Evolutionary conservation across 2,113 vertebrate species (phyloP), one percentile per base, ranked within the genome.

Genomic region (Chamaetylas fuelleborni): DNA sequence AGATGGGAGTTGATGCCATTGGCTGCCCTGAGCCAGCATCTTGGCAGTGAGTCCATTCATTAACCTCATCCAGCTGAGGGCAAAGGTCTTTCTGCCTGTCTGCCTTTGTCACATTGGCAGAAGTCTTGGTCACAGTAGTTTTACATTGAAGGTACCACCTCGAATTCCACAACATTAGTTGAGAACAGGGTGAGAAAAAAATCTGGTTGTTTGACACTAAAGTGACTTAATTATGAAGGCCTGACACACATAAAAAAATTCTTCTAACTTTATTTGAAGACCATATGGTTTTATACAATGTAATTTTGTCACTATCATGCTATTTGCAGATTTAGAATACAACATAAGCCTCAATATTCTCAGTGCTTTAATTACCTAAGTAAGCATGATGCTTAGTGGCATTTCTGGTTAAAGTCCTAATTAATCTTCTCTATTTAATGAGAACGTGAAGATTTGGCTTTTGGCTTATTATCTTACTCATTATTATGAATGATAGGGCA

Each of bases 401-500:
- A 91, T 96, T 97, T 97, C 94, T 97, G 92, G 89, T 96, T 95
- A 90, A 95, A 97, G 81, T 92, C 81, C 89, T 97, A 95, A 98
- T 98, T 98, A 97, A 94, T 82, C 71, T 96, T 96, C 62, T 73
- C 67, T 93, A 40, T 86, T 90, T 97, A 97, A 97, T 96, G 94
- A 97, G 72, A 74, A 76, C 11, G 47, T 89, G 92, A 89, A 93
- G 71, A 82, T 96, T 96, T 97, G 87, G 85, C 89, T 97, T 94
- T 53, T 96, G 94, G 66, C 86, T 96, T 96, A 92, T 95, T 97
- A 97, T 97, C 83, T 82, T 95, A 43, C 72, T 97, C 92, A 83
- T 98, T 98, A 96, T 96, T 95, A 95, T 96, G 97, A 97, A 95
- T 89, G 96, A 95, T 95, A 96, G 84, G 79, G 67, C 88, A 86